Evolutionary conservation across 2,888 invertebrate species (phyloP), one percentile per base, ranked within the genome.

Genomic region (Orthonevra nobilis): DNA sequence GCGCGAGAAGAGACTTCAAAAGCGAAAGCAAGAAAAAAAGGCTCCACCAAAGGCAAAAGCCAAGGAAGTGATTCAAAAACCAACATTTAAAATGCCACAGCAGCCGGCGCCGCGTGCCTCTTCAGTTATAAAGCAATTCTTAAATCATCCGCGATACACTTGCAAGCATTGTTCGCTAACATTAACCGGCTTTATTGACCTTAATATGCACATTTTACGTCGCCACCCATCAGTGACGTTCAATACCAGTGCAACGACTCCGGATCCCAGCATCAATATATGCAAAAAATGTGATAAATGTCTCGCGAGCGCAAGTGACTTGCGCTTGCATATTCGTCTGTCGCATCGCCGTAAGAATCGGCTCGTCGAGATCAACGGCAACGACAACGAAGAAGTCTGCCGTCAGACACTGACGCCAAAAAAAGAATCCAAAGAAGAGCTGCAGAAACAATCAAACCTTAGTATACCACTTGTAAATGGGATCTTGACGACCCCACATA

Each of bases 21-120:
- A 77, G 14, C 56, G 20, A 12, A 26, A 15, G 4, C 23, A 56
- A 12, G 58, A 44, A 1, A 63, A 26, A 3, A 42, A n/a, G 12
- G 14, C 58, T 14, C 17, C 44, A 20, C 19, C 28, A 5, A 63
- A 63, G 10, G 56, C 2, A 1, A 54, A 44, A 2, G 2, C 64
- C 6, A 2, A n/a, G 2, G 7, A 20, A 6, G 54, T 42, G 6
- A 42, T 69, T 28, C 30, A 66, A 1, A 79, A 79, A 32, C 66
- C 79, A n/a, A 79, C 61, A 1, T 79, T 79, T 6, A 79, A 79
- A 73, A 79, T 79, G 66, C 79, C 79, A 1, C 73, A 73, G 7
- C 79, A 68, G 36, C 79, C 73, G 7, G 79, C 73, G 9, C 73
- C 73, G n/a, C 79, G 79, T 32, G 66, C 73, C 19, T 56, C 66